A percentile compares a stretch with the other conserved stretches of the same genome.
These are phyloP conservation scores for Schizotus pectinicornis DNA, from an alignment of 2,888 invertebrate genomes.

Conservation along the genomic window DNA sequence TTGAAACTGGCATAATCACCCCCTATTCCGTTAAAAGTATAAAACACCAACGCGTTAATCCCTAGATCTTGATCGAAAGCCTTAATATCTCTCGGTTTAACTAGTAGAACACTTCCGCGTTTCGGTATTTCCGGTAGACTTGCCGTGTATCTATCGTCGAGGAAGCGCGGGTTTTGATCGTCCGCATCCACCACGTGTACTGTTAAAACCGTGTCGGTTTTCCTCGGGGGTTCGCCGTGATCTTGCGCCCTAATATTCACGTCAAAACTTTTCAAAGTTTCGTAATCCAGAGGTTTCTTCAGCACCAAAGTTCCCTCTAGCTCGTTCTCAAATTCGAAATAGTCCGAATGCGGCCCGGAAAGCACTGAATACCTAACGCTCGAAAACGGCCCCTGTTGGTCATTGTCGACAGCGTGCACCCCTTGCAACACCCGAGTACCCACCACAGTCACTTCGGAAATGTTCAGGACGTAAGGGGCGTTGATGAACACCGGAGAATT, in stretches of 20 bases:
- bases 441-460: slow-evolving; percentile 80
- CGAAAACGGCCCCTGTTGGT: slow-evolving; percentile 88
- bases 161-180: slow-evolving; percentile 88
- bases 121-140: slow-evolving; percentile 68
- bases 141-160: slow-evolving; percentile 71
- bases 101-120: slow-evolving; percentile 69
- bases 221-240: slow-evolving; percentile 80
- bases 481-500: slow-evolving; percentile 85
- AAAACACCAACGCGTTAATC: slow-evolving; percentile 76
- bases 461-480: slow-evolving; percentile 80
- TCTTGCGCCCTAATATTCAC: slow-evolving; percentile 78
- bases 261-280: slow-evolving; percentile 78
- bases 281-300: slow-evolving; percentile 82
- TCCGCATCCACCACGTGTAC: slow-evolving; percentile 88
- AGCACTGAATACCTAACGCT: slow-evolving; percentile 84
- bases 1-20: slow-evolving; percentile 69
- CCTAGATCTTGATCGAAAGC: slow-evolving; percentile 84
- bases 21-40: slow-evolving; percentile 69
- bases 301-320: slow-evolving; percentile 84
- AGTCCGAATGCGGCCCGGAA: slow-evolving; percentile 79
- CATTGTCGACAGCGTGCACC: slow-evolving; percentile 78
- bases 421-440: slow-evolving; percentile 75
- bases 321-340: slow-evolving; percentile 83
- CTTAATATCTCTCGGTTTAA: slow-evolving; percentile 74
- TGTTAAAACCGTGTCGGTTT: slow-evolving; percentile 75